Evolutionary conservation across 2,888 invertebrate species (phyloP).

Genomic region (Nymphalis c-album): DNA sequence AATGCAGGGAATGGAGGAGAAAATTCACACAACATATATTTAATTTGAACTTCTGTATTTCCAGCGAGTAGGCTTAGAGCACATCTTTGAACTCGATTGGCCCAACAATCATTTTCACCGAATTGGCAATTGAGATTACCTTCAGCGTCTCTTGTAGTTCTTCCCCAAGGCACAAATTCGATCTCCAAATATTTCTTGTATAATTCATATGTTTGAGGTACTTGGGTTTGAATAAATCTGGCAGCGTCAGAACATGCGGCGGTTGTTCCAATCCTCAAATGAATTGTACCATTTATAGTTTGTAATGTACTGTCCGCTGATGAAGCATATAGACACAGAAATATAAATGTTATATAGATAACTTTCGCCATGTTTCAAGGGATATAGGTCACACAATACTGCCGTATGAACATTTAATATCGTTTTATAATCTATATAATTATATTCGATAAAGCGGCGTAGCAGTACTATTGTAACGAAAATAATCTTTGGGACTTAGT

Average conservation of each 20-base stretch:
- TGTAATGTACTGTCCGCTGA: slow-evolving; percentile 40
- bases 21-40: slow-evolving; percentile 71
- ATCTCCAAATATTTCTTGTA: slow-evolving; percentile 62
- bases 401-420: not conserved
- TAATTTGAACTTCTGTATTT: slow-evolving; percentile 58
- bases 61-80: slow-evolving; percentile 54
- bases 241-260: slow-evolving; percentile 64
- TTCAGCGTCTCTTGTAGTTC: slow-evolving; percentile 49
- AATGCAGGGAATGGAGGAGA: slow-evolving; percentile 51
- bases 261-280: slow-evolving; percentile 60
- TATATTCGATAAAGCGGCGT: not conserved
- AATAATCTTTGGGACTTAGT: not conserved
- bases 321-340: slow-evolving; percentile 9
- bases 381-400: not conserved
- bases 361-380: slow-evolving; percentile 6
- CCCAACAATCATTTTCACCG: slow-evolving; percentile 62
- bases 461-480: not conserved
- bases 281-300: slow-evolving; percentile 61
- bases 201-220: slow-evolving; percentile 53
- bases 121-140: slow-evolving; percentile 60
- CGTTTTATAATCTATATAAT: not conserved
- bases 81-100: slow-evolving; percentile 70
- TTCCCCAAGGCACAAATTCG: slow-evolving; percentile 74
- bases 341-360: slow-evolving; percentile 1
- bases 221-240: slow-evolving; percentile 53